Conservation (phyloP, 2,113 vertebrate species). For the Chloroceryle aenea region DNA sequence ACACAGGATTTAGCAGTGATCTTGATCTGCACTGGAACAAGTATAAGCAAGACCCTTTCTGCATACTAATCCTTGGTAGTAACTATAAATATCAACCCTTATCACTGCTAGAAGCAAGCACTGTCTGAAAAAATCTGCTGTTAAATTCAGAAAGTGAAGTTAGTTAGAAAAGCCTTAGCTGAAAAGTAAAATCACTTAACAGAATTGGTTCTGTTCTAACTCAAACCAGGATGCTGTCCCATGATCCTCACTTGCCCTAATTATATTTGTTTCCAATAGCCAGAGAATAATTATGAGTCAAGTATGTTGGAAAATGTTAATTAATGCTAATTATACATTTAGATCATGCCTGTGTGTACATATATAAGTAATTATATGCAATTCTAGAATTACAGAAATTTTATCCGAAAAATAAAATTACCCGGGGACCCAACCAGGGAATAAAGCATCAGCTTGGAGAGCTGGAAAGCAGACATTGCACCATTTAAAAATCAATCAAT, state of each 20-base stretch:
- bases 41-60: too few species aligned
- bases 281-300: conserved; percentile 54
- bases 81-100: too few species aligned
- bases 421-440: not conserved
- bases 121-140: too few species aligned
- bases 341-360: not conserved
- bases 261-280: conserved; percentile 51
- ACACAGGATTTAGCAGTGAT: too few species aligned
- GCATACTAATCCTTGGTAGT: too few species aligned
- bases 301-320: conserved; percentile 49
- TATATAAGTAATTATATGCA: conserved; percentile 12
- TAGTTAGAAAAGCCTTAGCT: too few species aligned
- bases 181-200: too few species aligned
- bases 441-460: not conserved
- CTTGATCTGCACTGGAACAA: too few species aligned
- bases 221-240: not conserved
- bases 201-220: too few species aligned
- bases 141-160: too few species aligned
- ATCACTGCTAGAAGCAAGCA: too few species aligned
- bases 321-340: conserved; percentile 54
- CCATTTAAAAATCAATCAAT: not conserved
- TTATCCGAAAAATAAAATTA: not conserved
- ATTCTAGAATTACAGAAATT: not conserved
- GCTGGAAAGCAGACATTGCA: not conserved
- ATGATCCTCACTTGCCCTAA: conserved; percentile 13